Conservation (phyloP, 2,888 invertebrate genomes). For the Aleiodes leptofemur region DNA sequence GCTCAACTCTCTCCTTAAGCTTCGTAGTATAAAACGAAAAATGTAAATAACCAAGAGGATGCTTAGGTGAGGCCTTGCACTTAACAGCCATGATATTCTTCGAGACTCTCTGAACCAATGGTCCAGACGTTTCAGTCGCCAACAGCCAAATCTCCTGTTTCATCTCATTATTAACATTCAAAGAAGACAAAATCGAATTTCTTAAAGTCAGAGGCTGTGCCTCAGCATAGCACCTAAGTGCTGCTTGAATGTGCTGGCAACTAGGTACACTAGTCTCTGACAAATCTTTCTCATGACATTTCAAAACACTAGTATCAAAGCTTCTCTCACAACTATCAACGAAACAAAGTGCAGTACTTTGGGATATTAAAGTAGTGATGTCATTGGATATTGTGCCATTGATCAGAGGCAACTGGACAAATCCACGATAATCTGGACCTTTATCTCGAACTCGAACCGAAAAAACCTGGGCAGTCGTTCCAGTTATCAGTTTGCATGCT, state of each 20-base stretch:
- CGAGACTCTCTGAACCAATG: conserved; percentile 83
- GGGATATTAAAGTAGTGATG: conserved; percentile 71
- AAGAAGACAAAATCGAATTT: conserved; percentile 78
- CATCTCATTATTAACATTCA: conserved; percentile 79
- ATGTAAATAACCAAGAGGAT: conserved; percentile 84
- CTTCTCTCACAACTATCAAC: conserved; percentile 78
- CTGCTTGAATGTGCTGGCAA: conserved; percentile 82
- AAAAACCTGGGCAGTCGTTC: conserved; percentile 79
- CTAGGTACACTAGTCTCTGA: conserved; percentile 63
- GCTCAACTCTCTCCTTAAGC: conserved; percentile 75
- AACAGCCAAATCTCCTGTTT: conserved; percentile 80
- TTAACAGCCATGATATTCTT: conserved; percentile 84
- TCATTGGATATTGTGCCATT: conserved; percentile 72
- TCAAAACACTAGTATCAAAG: conserved; percentile 77
- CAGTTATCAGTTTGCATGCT: conserved; percentile 81
- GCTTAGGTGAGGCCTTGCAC: conserved; percentile 81
- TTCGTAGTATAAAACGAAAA: conserved; percentile 79
- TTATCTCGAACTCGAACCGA: conserved; percentile 84
- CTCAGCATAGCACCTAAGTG: conserved; percentile 79
- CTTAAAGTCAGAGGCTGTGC: conserved; percentile 80
- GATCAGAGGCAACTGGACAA: conserved; percentile 79
- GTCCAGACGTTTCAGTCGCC: conserved; percentile 79
- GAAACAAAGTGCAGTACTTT: conserved; percentile 77
- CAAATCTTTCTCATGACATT: conserved; percentile 75
- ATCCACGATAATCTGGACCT: conserved; percentile 84